Evolutionary conservation across 2,797 vertebrate species (phyloP).

Genomic region (Sebastes matsubarae): DNA sequence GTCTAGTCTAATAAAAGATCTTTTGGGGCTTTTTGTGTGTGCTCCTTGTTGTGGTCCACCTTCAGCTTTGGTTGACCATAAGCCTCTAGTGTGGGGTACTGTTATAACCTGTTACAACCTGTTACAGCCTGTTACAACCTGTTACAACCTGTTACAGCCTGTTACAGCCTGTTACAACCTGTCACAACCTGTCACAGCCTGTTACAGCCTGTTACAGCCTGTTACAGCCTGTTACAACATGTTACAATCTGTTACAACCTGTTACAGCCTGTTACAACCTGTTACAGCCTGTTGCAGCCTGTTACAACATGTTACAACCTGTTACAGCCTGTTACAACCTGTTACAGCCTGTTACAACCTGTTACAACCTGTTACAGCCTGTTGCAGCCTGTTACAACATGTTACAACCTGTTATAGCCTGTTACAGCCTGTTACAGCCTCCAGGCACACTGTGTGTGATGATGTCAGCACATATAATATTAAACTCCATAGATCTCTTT

Average conservation of each 20-base stretch:
- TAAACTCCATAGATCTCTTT: background rate
- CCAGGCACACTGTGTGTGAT: background rate
- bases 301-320: rapidly evolving
- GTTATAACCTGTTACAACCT: background rate
- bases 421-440: too few species aligned
- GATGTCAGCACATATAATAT: background rate
- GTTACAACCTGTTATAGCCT: too few species aligned
- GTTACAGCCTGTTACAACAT: rapidly evolving
- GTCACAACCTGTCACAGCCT: too few species aligned
- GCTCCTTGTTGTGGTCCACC: background rate
- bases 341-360: rapidly evolving
- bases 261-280: rapidly evolving
- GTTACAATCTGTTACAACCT: rapidly evolving
- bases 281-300: too few species aligned
- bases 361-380: rapidly evolving
- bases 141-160: rapidly evolving
- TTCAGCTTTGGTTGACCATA: background rate
- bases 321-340: rapidly evolving
- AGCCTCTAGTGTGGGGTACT: background rate
- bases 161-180: too few species aligned
- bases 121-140: too few species aligned
- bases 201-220: too few species aligned
- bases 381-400: rapidly evolving
- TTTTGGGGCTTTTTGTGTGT: background rate
- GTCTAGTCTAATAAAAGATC: background rate